Evolutionary conservation across 2,888 invertebrate species (phyloP).

Genomic region (Philereme transversata): DNA sequence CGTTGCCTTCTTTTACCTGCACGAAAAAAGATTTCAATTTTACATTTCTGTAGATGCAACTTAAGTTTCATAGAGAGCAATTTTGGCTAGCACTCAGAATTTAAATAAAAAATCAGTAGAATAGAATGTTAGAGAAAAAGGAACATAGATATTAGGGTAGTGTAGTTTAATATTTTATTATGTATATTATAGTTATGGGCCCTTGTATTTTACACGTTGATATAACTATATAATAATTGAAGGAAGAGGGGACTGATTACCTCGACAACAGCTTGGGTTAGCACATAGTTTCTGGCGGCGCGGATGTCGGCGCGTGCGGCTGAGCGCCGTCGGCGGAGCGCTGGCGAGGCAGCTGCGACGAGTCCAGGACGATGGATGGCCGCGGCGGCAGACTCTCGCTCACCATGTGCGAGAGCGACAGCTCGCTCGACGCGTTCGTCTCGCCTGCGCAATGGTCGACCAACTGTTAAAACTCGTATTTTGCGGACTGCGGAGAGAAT

Average conservation of each 20-base stretch:
- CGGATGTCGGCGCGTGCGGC: slow-evolving; percentile 65
- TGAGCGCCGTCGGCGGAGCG: slow-evolving; percentile 69
- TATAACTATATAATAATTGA: too few species aligned
- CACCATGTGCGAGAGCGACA: slow-evolving; percentile 80
- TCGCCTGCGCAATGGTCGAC: slow-evolving; percentile 58
- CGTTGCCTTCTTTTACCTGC: slow-evolving; percentile 35
- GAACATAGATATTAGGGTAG: too few species aligned
- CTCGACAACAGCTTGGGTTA: slow-evolving; percentile 39
- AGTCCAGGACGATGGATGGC: slow-evolving; percentile 79
- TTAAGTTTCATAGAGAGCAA: too few species aligned
- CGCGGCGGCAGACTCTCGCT: slow-evolving; percentile 78
- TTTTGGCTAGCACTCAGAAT: too few species aligned
- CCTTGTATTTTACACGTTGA: too few species aligned
- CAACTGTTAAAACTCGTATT: slow-evolving; percentile 18
- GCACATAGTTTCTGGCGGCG: slow-evolving; percentile 78
- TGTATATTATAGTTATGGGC: too few species aligned
- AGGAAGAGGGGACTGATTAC: background rate
- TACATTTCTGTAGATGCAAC: too few species aligned
- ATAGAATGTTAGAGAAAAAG: background rate
- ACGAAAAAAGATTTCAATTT: slow-evolving; percentile 7
- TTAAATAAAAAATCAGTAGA: too few species aligned
- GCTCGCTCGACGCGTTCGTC: slow-evolving; percentile 79
- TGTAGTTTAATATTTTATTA: too few species aligned
- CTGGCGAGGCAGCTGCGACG: slow-evolving; percentile 78
- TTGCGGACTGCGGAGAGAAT: slow-evolving; percentile 25